These are phyloP conservation scores for Synergus umbraculus DNA, from an alignment of 2,888 invertebrate species.

Conservation along the genomic window DNA sequence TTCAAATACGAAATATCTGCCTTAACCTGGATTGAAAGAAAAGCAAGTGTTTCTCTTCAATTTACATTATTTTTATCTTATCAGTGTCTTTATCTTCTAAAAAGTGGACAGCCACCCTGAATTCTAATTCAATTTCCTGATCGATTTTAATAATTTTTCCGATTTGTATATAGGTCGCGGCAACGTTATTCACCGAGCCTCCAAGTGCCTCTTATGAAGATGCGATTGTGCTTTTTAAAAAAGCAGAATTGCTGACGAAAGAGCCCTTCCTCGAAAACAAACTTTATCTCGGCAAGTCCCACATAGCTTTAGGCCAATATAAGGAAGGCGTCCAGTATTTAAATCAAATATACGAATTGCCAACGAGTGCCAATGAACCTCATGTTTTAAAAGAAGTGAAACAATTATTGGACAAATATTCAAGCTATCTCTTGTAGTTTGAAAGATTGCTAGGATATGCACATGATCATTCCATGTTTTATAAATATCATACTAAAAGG, in stretches of 20 bases:
- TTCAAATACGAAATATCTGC: slow-evolving; percentile 84
- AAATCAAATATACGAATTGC: slow-evolving; percentile 62
- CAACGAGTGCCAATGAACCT: slow-evolving; percentile 60
- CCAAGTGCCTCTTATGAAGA: slow-evolving; percentile 82
- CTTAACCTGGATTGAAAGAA: slow-evolving; percentile 83
- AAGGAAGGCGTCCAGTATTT: slow-evolving; percentile 79
- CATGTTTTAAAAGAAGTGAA: slow-evolving; percentile 65
- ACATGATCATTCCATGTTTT: slow-evolving; percentile 31
- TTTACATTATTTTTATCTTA: too few species aligned
- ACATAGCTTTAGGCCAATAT: slow-evolving; percentile 78
- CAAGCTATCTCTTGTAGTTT: slow-evolving; percentile 43
- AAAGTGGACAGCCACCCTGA: neutral
- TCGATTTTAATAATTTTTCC: slow-evolving; percentile 18
- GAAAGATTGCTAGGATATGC: slow-evolving; percentile 1
- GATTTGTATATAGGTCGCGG: slow-evolving; percentile 77
- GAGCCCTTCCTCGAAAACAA: slow-evolving; percentile 81
- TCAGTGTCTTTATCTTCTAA: neutral
- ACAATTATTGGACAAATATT: slow-evolving; percentile 66
- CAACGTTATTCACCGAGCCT: slow-evolving; percentile 82
- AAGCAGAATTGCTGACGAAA: slow-evolving; percentile 79
- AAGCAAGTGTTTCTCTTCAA: slow-evolving; percentile 62
- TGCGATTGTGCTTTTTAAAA: slow-evolving; percentile 80
- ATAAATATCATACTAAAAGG: neutral
- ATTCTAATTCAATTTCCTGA: neutral
- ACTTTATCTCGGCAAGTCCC: slow-evolving; percentile 80